These are phyloP conservation scores for Sinella curviseta DNA, from an alignment of 1,140 invertebrate genomes.

Conservation along the genomic window DNA sequence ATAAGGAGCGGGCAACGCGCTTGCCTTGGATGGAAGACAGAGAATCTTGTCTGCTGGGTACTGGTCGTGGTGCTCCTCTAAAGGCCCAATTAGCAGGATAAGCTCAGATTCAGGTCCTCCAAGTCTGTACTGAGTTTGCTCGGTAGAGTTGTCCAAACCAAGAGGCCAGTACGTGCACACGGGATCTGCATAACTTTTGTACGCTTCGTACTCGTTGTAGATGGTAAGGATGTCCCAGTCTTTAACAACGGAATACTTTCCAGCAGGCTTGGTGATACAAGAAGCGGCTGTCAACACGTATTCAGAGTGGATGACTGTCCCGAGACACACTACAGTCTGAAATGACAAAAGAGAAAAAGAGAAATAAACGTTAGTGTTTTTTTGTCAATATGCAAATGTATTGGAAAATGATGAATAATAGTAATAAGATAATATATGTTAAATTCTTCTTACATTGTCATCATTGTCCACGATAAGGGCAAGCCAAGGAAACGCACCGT, in stretches of 20 bases:
- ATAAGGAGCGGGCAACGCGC: background rate
- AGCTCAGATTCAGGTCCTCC: background rate
- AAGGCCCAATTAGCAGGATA: background rate
- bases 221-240: constrained; percentile 44
- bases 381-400: background rate
- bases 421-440: no score
- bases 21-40: background rate
- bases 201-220: constrained; percentile 45
- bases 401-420: no score
- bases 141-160: background rate
- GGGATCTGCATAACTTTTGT: constrained; percentile 35
- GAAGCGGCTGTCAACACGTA: constrained; percentile 34
- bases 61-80: background rate
- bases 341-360: background rate
- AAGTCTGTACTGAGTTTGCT: background rate
- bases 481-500: constrained; percentile 30
- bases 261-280: constrained; percentile 28
- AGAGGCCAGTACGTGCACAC: background rate
- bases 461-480: constrained; percentile 40
- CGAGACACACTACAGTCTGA: constrained; percentile 40
- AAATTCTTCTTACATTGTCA: constrained; percentile 37
- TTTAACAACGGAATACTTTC: constrained; percentile 27
- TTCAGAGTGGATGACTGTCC: constrained; percentile 30
- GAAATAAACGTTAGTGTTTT: background rate
- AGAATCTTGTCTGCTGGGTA: background rate